These are phyloP conservation scores for Sciurus vulgaris DNA, from an alignment of 2,797 vertebrate species.

Conservation along the genomic window DNA sequence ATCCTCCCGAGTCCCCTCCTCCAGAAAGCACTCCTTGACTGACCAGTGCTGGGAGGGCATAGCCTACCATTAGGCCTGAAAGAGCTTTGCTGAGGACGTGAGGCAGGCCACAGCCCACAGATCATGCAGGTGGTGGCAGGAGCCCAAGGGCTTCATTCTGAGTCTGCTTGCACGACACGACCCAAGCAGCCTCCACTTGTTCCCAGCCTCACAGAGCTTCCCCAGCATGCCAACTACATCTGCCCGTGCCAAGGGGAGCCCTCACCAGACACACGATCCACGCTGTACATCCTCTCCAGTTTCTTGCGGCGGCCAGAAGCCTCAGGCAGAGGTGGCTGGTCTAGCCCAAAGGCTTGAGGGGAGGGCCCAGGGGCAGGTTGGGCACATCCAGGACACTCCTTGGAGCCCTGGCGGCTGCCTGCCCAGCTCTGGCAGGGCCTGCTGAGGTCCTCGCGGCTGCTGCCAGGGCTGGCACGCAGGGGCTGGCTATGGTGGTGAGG, in stretches of 20 bases:
- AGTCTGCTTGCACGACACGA: not conserved
- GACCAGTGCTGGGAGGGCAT: not conserved
- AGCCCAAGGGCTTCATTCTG: not conserved
- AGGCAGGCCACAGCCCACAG: not conserved
- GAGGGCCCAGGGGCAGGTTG: slow-evolving; percentile 84
- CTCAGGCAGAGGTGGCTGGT: slow-evolving; percentile 90
- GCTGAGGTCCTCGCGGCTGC: slow-evolving; percentile 89
- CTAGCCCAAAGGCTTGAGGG: slow-evolving; percentile 93
- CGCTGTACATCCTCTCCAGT: slow-evolving; percentile 96
- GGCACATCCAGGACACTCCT: slow-evolving; percentile 92
- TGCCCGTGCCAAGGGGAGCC: not conserved
- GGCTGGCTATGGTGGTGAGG: slow-evolving; percentile 90
- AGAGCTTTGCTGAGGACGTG: not conserved
- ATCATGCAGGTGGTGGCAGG: rapidly evolving
- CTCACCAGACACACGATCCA: slow-evolving; percentile 94
- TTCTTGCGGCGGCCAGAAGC: slow-evolving; percentile 90
- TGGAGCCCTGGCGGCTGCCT: slow-evolving; percentile 90
- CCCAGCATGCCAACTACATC: not conserved
- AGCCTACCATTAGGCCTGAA: not conserved
- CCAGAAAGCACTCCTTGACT: not conserved
- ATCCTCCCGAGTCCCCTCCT: not conserved
- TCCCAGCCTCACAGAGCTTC: not conserved
- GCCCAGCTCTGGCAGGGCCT: slow-evolving; percentile 91
- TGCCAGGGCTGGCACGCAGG: slow-evolving; percentile 90
- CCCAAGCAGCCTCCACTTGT: slow-evolving; percentile 74